Conservation (phyloP, 2,113 vertebrate species). For the Argyrosomus japonicus region DNA sequence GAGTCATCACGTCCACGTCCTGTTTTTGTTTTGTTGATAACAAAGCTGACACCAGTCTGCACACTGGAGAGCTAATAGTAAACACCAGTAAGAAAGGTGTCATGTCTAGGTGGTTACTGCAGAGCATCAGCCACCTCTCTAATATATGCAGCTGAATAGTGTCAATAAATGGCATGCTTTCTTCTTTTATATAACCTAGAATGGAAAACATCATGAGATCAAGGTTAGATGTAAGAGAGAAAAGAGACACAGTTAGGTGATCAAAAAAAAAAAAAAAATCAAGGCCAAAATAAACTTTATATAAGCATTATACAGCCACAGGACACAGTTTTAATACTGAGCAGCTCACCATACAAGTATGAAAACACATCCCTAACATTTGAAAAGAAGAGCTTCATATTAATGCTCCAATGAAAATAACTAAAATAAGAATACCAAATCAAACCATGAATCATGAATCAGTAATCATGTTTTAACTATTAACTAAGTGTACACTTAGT, state of each 20-base stretch:
- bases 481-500: too few species aligned
- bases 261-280: background rate
- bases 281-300: background rate
- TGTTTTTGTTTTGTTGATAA: background rate
- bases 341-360: background rate
- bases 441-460: too few species aligned
- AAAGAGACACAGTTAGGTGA: background rate
- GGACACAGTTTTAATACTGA: too few species aligned
- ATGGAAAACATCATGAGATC: slow-evolving; percentile 2
- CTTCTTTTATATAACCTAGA: slow-evolving; percentile 8
- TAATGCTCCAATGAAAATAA: background rate
- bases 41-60: background rate
- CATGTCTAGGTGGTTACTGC: slow-evolving; percentile 6
- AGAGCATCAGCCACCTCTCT: background rate
- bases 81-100: slow-evolving; percentile 20
- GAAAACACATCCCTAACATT: background rate
- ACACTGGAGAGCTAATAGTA: slow-evolving; percentile 2
- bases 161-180: background rate
- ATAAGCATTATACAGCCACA: background rate
- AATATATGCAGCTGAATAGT: background rate
- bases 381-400: background rate
- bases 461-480: too few species aligned
- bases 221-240: background rate
- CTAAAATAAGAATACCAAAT: too few species aligned
- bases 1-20: background rate